Evolutionary conservation across 2,888 invertebrate species (phyloP), one percentile per base, ranked within the genome.

Genomic region (Oscheius sp.): DNA sequence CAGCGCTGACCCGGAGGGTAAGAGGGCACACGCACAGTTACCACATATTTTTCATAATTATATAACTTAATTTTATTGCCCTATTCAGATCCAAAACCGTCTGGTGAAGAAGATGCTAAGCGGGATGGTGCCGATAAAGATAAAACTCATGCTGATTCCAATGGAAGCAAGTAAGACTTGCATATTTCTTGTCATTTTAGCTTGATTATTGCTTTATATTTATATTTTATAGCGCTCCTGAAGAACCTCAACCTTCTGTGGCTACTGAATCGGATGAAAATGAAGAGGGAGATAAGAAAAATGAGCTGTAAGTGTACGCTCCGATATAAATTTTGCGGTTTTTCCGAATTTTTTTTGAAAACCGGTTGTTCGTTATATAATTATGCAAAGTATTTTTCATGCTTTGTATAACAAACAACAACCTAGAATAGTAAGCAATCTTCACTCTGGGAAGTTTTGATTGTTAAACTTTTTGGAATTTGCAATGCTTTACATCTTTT

Each of bases 101-200:
- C 61, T 13, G 21, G n/a, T 35, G 35, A 35, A 35, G 5, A 35
- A 35, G 35, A 3, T 35, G 3, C 35, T 6, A 35, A 35, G 2
- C 1, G 53, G 2, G 59, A 18, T 27, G 53, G 29, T n/a, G 61
- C 27, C 35, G 61, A 55, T 21, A 49, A 63, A 13, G 61, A 58
- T 13, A 25, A 56, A n/a, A 56, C 29, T 23, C 76, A 78, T 58
- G 80, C 75, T 1, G 78, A 78, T 25, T 13, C 52, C 18, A 16
- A 18, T 29, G 59, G 6, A n/a, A 13, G 27, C 21, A 49, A 58
- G 29, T 46, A 53, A 21, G 66, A 21, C 35, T 18, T 29, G 16
- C 9, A 25, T 45, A 41, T 63, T 21, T 63, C 3, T 41, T 63
- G 12, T 41, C 41, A 6, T 7, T 63, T 18, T 18, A n/a, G 21